Evolutionary conservation across 2,113 vertebrate species (phyloP).

Genomic region (Aegotheles bennettii): DNA sequence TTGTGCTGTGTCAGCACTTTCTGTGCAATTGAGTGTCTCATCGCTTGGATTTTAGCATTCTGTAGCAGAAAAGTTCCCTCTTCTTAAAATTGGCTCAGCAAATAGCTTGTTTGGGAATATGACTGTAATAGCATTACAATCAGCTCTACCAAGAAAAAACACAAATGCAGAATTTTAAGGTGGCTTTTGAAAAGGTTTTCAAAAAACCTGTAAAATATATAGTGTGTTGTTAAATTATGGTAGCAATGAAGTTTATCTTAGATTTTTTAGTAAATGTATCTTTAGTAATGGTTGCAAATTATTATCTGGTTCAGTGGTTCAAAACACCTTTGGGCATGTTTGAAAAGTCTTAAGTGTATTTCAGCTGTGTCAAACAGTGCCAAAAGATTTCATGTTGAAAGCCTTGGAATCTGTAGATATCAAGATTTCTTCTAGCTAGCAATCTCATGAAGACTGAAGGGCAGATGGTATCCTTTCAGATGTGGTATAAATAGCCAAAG

Average conservation of each 20-base stretch:
- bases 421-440: not conserved
- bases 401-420: not conserved
- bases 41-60: constrained; percentile 39
- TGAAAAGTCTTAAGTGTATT: constrained; percentile 48
- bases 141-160: not conserved
- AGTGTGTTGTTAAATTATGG: constrained; percentile 39
- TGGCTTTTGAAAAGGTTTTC: constrained; percentile 39
- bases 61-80: constrained; percentile 41
- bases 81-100: constrained; percentile 37
- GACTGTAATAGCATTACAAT: not conserved
- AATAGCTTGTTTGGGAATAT: not conserved
- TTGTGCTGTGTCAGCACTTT: constrained; percentile 56
- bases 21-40: constrained; percentile 2
- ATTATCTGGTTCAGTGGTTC: constrained; percentile 68
- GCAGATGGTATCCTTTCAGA: not conserved
- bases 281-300: constrained; percentile 51
- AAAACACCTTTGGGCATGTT: constrained; percentile 51
- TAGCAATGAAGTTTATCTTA: constrained; percentile 55
- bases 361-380: constrained; percentile 3
- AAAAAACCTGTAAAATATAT: constrained; percentile 56
- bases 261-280: constrained; percentile 50
- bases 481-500: not conserved
- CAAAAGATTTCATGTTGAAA: not conserved
- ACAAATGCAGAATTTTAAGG: not conserved
- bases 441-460: not conserved